These are phyloP conservation scores for Drosophila setifemur DNA, from an alignment of 1,140 invertebrate genomes.

Conservation along the genomic window DNA sequence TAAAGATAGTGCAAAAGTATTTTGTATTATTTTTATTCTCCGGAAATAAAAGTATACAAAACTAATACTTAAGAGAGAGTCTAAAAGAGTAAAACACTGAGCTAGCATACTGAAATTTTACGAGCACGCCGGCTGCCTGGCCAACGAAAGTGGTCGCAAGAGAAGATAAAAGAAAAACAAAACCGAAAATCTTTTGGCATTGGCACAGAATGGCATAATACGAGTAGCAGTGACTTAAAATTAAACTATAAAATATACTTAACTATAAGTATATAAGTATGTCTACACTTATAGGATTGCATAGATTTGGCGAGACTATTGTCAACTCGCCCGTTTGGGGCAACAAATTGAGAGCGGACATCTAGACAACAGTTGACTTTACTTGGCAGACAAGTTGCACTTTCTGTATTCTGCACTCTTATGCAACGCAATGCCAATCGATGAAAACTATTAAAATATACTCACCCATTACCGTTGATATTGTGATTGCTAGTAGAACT, in stretches of 20 bases:
- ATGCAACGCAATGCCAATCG: constrained; percentile 14
- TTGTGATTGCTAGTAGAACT: constrained; percentile 14
- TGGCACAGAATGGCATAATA: constrained; percentile 28
- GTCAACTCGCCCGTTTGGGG: constrained; percentile 8
- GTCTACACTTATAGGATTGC: too few relatives aligned
- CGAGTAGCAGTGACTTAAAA: constrained; percentile 26
- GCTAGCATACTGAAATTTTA: constrained; percentile 6
- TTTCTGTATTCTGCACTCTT: constrained; percentile 13
- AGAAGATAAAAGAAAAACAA: constrained; percentile 35
- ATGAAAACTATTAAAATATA: constrained; percentile 1
- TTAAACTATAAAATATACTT: constrained; percentile 33
- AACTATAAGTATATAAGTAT: neutral
- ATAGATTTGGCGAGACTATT: constrained; percentile 11
- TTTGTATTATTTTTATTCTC: neutral
- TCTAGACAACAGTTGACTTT: constrained; percentile 42
- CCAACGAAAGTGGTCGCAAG: constrained; percentile 29
- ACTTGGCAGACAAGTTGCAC: constrained; percentile 22
- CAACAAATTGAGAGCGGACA: constrained; percentile 61
- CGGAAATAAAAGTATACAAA: neutral
- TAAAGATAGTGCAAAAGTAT: too few relatives aligned
- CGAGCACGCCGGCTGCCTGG: constrained; percentile 31
- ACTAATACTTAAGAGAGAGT: neutral
- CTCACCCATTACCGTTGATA: constrained; percentile 64
- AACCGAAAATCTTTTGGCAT: constrained; percentile 25
- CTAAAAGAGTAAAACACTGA: neutral